These are phyloP conservation scores for Diacarnus erythraeanus DNA, from an alignment of 37 sponge, comb jelly and placozoan genomes.

Conservation along the genomic window DNA sequence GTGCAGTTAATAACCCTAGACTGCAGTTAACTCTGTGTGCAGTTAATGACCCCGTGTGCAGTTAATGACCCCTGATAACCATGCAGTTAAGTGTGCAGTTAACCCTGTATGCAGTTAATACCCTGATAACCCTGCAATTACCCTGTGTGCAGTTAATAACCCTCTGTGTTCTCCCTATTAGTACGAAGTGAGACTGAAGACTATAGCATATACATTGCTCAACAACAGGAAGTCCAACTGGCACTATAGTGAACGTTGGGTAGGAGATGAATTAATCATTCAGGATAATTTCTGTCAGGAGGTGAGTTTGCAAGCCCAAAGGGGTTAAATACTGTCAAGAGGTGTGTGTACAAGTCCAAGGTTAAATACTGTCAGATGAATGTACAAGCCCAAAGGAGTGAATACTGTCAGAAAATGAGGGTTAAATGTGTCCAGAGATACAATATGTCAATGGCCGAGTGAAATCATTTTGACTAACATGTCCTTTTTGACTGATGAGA, in stretches of 20 bases:
- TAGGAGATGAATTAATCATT: conserved; percentile 49
- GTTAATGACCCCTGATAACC: background rate
- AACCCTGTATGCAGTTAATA: background rate
- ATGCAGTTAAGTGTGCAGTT: no score
- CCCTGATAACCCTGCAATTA: no score
- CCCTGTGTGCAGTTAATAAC: background rate
- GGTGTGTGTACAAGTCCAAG: conserved; percentile 23
- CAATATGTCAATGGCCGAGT: no score
- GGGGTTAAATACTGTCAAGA: conserved; percentile 11
- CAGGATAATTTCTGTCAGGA: background rate
- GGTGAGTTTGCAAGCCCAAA: conserved; percentile 23
- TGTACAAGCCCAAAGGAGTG: background rate
- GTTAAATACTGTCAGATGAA: background rate
- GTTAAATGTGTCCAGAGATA: no score
- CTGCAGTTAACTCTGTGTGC: no score
- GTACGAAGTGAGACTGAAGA: conserved; percentile 60
- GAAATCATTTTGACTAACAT: no score
- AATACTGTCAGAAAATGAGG: background rate
- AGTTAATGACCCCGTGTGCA: background rate
- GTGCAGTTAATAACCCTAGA: background rate
- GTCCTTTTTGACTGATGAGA: no score
- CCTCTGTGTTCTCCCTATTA: background rate
- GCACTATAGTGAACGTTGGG: conserved; percentile 41
- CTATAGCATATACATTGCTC: conserved; percentile 20
- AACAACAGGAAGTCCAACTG: conserved; percentile 43